These are phyloP conservation scores for Calidris pygmaea DNA, from an alignment of 2,113 vertebrate species.

Conservation along the genomic window DNA sequence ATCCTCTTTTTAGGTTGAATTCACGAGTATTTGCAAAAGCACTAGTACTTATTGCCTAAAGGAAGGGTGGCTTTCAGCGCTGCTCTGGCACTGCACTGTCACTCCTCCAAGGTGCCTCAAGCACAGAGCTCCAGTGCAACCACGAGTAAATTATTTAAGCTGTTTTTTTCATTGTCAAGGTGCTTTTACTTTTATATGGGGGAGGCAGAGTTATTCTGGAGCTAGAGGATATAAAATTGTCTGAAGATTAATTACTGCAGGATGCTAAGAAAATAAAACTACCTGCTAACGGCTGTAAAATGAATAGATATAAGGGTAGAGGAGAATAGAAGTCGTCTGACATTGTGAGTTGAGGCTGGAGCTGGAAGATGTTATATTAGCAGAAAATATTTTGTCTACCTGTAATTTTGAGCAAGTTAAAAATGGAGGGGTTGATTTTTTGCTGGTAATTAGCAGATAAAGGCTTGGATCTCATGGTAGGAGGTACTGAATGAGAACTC, in stretches of 20 bases:
- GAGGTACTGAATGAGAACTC: background rate
- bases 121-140: background rate
- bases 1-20: rapidly evolving
- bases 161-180: background rate
- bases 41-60: background rate
- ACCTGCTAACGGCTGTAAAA: background rate
- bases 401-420: background rate
- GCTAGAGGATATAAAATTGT: background rate
- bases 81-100: background rate
- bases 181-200: background rate
- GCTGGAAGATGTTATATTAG: background rate
- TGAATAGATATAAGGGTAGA: background rate
- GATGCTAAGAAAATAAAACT: background rate
- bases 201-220: background rate
- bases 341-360: background rate
- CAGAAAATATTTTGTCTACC: background rate
- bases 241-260: background rate
- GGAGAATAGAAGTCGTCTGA: background rate
- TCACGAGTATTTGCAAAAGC: background rate
- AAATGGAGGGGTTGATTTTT: background rate
- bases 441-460: background rate
- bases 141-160: background rate
- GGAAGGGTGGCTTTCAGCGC: background rate
- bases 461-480: background rate
- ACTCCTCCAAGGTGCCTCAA: background rate